A percentile compares a stretch with the other conserved stretches of the same genome.
Evolutionary conservation across 2,113 vertebrate genomes (phyloP).

Genomic region (Myotis lucifugus): DNA sequence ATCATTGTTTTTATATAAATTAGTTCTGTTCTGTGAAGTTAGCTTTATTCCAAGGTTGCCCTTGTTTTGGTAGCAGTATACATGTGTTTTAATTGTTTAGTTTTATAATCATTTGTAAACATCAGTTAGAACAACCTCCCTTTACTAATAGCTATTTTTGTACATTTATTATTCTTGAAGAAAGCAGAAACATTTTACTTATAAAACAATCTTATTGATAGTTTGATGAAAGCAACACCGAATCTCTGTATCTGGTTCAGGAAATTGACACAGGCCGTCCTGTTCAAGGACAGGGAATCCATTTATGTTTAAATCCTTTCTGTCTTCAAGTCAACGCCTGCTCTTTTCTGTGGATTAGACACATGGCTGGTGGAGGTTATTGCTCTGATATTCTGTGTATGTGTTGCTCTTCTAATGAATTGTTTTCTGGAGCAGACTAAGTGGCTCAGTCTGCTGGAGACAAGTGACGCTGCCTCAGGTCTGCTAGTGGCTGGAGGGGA

Average conservation of each 20-base stretch:
- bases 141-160: not conserved
- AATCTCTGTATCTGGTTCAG: not conserved
- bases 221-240: not conserved
- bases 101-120: not conserved
- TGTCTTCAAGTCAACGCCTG: not conserved
- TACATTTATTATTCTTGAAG: not conserved
- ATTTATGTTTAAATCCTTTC: not conserved
- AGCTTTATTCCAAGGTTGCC: not conserved
- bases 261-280: not conserved
- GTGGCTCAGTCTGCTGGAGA: slow-evolving; percentile 1
- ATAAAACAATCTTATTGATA: not conserved
- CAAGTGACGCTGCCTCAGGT: not conserved
- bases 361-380: not conserved
- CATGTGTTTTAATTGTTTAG: not conserved
- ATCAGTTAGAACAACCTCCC: not conserved
- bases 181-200: not conserved
- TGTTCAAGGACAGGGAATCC: not conserved
- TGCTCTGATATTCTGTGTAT: not conserved
- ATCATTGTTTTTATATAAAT: not conserved
- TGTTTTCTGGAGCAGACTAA: not conserved
- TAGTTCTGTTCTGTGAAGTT: not conserved
- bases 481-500: not conserved
- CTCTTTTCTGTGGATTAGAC: not conserved
- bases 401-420: not conserved
- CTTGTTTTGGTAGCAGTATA: not conserved